phyloP scores from a whole-genome alignment of 2,888 invertebrate species.

The Amphipyra tragopoginis region DNA sequence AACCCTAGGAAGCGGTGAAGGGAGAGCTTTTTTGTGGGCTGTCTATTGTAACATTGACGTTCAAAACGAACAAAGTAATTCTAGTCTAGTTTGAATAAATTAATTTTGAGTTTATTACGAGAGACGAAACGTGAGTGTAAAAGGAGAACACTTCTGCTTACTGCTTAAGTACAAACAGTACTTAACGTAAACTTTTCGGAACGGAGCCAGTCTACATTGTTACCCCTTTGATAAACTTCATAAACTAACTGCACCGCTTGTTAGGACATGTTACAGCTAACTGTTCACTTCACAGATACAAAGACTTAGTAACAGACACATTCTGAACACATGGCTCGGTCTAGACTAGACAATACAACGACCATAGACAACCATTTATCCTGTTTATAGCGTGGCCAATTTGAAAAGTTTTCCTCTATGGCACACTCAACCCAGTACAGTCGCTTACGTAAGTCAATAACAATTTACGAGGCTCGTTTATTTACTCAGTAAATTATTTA shows the following conservation, averaged over 20 bases:
- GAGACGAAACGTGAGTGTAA: no score
- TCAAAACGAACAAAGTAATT: no score
- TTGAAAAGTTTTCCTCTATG: conserved; percentile 39
- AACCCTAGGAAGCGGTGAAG: no score
- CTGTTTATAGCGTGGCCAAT: conserved; percentile 36
- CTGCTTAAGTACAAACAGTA: no score
- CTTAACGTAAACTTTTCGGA: conserved; percentile 1
- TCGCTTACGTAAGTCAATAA: conserved; percentile 8
- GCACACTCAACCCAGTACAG: conserved; percentile 29
- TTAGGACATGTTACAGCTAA: conserved; percentile 23
- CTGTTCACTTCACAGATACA: conserved; percentile 29
- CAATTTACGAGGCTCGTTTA: conserved; percentile 20
- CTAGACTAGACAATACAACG: conserved; percentile 41
- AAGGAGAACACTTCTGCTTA: no score
- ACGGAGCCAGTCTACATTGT: not conserved
- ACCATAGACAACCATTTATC: conserved; percentile 41
- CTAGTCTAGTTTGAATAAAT: no score
- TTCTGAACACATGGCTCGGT: conserved; percentile 26
- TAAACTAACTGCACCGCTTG: conserved; percentile 20
- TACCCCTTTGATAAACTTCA: conserved; percentile 14
- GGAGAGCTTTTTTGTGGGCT: no score
- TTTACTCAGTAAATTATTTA: conserved; percentile 1
- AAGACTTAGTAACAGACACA: conserved; percentile 17
- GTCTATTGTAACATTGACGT: no score
- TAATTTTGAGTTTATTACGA: no score